Evolutionary conservation across 2,113 vertebrate species (phyloP), one percentile per base, ranked within the genome.

Genomic region (Canis aureus): DNA sequence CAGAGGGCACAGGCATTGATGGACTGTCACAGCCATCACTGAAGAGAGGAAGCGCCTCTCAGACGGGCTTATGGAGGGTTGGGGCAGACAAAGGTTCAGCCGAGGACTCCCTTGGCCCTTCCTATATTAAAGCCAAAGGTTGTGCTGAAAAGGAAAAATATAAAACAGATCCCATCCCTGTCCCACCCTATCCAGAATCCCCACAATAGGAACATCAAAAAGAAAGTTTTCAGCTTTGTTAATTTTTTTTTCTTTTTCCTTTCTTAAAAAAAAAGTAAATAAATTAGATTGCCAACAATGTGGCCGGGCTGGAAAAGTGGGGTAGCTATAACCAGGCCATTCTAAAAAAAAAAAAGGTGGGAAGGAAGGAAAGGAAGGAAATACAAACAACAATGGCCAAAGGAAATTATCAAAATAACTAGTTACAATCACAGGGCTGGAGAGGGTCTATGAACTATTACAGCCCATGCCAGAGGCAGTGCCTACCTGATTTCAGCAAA

Each of bases 261-360:
- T 97, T 88, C 43, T 89, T 78, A 89, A 97, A 98, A 97, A 95
- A 80, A 96, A 97, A 74, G 95, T 97, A 98, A 99, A 99, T 98
- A 99, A 99, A 98, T 99, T 99, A 99, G 98, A 97, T 92, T 97
- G 95, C 97, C 98, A 96, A 91, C 81, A 94, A 95, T 74, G 87
- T 92, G 92, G 95, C 43, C 38, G 35, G 96, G 81, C 25, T 96
- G 73, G 96, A 87, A 89, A 97, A 87, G 27, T 81, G 32, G 71
- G 49, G 4, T 49, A 85, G 87, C 66, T 94, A 66, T 95, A 97
- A 82, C 73, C 74, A 97, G 97, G 84, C 97, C 85, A 69, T 19
- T 97, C 97, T 96, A 74, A 94, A 98, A 97, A 95, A 89, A 73
- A 97, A 95, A 20, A 59, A 25, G 35, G 27, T 49, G 71, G 87